Percentiles rank a stretch among this genome's conserved stretches.
Evolutionary conservation across 2,113 vertebrate species (phyloP).

Genomic region (Hemiscyllium ocellatum): DNA sequence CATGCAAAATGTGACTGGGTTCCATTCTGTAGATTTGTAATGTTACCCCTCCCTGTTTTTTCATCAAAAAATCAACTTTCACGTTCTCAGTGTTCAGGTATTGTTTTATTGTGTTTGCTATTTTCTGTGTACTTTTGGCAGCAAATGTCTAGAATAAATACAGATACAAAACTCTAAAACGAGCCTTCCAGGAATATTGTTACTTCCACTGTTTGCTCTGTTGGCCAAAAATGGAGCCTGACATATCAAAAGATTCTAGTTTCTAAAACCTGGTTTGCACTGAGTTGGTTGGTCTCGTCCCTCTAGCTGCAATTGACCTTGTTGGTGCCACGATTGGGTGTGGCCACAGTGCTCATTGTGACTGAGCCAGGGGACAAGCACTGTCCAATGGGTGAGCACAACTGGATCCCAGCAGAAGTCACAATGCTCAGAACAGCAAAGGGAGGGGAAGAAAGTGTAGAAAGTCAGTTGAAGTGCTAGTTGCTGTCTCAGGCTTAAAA

Average conservation of each 20-base stretch:
- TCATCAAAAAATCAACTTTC: neutral
- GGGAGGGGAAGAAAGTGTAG: neutral
- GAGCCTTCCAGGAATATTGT: neutral
- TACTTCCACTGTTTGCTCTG: neutral
- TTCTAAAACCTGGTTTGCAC: neutral
- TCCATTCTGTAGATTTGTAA: neutral
- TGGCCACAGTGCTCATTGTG: neutral
- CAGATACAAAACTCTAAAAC: neutral
- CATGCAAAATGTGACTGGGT: slow-evolving; percentile 13
- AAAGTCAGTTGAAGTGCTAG: neutral
- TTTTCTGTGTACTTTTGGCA: neutral
- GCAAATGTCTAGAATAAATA: neutral
- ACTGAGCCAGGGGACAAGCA: too few species aligned
- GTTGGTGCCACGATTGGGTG: neutral
- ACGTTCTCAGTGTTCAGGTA: neutral
- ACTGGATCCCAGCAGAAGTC: slow-evolving; percentile 1
- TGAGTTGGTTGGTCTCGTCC: neutral
- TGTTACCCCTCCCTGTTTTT: neutral
- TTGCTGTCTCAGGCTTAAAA: neutral
- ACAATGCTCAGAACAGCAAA: neutral
- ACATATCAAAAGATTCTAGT: neutral
- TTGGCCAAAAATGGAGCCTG: neutral
- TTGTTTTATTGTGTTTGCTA: neutral
- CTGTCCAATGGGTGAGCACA: neutral
- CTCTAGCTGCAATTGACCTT: neutral